Evolutionary conservation across 2,888 invertebrate species (phyloP).

Genomic region (Phengaris arion): DNA sequence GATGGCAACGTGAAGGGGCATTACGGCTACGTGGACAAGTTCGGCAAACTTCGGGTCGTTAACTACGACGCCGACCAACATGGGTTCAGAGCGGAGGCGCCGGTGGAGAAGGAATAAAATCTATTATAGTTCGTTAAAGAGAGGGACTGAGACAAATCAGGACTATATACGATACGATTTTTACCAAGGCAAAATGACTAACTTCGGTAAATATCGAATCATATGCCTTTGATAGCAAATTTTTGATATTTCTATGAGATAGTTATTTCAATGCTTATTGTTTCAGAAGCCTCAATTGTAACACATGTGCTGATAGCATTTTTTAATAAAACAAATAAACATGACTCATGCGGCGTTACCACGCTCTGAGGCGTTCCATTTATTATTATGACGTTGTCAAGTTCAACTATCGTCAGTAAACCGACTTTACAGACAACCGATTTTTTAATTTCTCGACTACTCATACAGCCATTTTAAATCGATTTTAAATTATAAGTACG

Average conservation of each 20-base stretch:
- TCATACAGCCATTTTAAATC: not conserved
- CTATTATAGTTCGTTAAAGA: too few species aligned
- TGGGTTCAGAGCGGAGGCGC: conserved; percentile 83
- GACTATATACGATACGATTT: too few species aligned
- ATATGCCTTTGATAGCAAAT: not conserved
- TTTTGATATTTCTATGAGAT: not conserved
- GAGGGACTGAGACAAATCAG: too few species aligned
- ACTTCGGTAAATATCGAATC: not conserved
- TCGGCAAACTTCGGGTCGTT: conserved; percentile 86
- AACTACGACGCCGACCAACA: conserved; percentile 86
- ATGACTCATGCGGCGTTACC: too few species aligned
- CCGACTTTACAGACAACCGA: too few species aligned
- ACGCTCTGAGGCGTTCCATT: too few species aligned
- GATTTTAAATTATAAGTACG: too few species aligned
- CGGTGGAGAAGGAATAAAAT: conserved; percentile 47
- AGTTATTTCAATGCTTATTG: not conserved
- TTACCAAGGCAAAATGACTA: not conserved
- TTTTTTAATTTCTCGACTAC: not conserved
- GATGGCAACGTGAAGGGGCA: conserved; percentile 88
- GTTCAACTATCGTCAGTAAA: too few species aligned
- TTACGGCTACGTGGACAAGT: conserved; percentile 88
- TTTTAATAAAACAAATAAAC: too few species aligned
- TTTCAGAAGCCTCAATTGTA: not conserved
- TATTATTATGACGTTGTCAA: too few species aligned
- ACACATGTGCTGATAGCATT: not conserved